Conservation (phyloP, 1,140 invertebrate genomes). For the Neodiprion lecontei region DNA sequence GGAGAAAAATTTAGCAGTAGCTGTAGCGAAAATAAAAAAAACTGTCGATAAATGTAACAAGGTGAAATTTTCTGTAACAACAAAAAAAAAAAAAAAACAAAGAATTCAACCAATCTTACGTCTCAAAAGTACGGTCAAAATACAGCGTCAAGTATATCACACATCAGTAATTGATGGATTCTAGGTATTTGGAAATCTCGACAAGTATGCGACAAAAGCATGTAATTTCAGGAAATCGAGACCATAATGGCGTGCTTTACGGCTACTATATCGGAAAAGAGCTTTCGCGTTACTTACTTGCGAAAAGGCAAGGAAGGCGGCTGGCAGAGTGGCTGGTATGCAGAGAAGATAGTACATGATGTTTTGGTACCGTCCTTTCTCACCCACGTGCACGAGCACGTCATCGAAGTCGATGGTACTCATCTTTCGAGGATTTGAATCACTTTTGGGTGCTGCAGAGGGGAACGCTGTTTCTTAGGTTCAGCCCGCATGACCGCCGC, state of each 20-base stretch:
- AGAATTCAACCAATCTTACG: too few relatives aligned
- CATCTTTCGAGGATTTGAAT: constrained; percentile 47
- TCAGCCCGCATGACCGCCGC: background rate
- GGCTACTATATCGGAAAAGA: too few relatives aligned
- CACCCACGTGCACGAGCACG: constrained; percentile 70
- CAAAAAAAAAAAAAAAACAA: too few relatives aligned
- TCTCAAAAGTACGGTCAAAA: background rate
- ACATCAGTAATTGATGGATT: constrained; percentile 13
- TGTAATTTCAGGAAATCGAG: background rate
- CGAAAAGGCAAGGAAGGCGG: constrained; percentile 73
- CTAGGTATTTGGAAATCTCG: background rate
- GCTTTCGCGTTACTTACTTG: constrained; percentile 57
- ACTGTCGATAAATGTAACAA: too few relatives aligned
- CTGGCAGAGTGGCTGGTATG: constrained; percentile 71
- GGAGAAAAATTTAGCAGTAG: too few relatives aligned
- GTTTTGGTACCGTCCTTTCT: constrained; percentile 73
- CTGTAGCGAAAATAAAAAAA: too few relatives aligned
- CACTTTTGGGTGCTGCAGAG: constrained; percentile 4
- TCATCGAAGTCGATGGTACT: constrained; percentile 72
- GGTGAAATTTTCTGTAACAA: too few relatives aligned
- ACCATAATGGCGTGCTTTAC: too few relatives aligned
- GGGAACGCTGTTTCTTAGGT: background rate
- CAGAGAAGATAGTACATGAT: constrained; percentile 74
- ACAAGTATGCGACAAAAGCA: background rate
- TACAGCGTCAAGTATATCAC: background rate